Evolutionary conservation across 2,797 vertebrate species (phyloP).

Genomic region (Salarias fasciatus): DNA sequence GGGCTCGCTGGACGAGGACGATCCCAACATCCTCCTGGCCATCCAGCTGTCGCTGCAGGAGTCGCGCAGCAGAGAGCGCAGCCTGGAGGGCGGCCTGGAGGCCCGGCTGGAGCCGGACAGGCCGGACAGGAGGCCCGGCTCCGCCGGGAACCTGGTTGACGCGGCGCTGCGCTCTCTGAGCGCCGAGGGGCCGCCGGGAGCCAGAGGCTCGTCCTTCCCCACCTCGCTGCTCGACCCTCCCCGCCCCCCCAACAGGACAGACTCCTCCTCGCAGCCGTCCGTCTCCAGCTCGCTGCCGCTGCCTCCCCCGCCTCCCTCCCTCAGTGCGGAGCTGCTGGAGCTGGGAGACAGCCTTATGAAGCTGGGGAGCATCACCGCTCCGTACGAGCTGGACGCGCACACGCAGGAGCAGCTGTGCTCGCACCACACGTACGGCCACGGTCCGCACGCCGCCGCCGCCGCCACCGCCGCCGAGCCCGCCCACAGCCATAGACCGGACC

Average conservation of each 20-base stretch:
- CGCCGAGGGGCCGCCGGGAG: slow-evolving; percentile 88
- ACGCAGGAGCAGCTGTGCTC: slow-evolving; percentile 61
- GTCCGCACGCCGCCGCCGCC: slow-evolving; percentile 42
- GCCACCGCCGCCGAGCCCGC: slow-evolving; percentile 45
- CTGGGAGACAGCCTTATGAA: slow-evolving; percentile 94
- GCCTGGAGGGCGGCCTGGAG: slow-evolving; percentile 56
- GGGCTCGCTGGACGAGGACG: slow-evolving; percentile 96
- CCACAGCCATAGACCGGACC: slow-evolving; percentile 60
- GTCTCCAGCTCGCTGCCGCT: slow-evolving; percentile 56
- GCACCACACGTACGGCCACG: slow-evolving; percentile 58
- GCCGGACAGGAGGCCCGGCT: slow-evolving; percentile 63
- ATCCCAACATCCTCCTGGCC: slow-evolving; percentile 97
- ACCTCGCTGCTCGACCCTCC: slow-evolving; percentile 85
- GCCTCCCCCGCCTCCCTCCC: slow-evolving; percentile 87
- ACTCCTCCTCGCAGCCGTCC: slow-evolving; percentile 66
- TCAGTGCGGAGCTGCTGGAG: slow-evolving; percentile 95
- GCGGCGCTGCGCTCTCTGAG: slow-evolving; percentile 84
- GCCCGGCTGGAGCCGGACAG: slow-evolving; percentile 47
- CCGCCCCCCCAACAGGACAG: slow-evolving; percentile 85
- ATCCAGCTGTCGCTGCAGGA: slow-evolving; percentile 98
- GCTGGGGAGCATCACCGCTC: slow-evolving; percentile 84
- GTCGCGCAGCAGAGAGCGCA: slow-evolving; percentile 77
- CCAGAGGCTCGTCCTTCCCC: slow-evolving; percentile 90
- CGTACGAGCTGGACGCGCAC: slow-evolving; percentile 73
- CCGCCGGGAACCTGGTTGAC: slow-evolving; percentile 65